phyloP scores from a whole-genome alignment of 2,888 invertebrate species.

The Habrosyne pyritoides region DNA sequence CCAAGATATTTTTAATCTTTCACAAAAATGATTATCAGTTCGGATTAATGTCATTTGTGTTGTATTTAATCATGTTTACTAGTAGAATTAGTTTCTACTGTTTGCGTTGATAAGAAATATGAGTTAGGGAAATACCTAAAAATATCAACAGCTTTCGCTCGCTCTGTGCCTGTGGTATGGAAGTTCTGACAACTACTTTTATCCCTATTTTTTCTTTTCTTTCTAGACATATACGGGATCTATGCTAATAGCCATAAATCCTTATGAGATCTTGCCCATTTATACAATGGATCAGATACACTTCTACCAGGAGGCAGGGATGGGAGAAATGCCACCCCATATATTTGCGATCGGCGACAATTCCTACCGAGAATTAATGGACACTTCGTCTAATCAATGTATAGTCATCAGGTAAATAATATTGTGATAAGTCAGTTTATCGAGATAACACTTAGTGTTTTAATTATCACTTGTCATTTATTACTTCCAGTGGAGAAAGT shows the following conservation, averaged over 20 bases:
- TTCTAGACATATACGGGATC: slow-evolving; percentile 96
- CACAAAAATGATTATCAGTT: neutral
- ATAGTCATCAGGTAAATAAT: slow-evolving; percentile 93
- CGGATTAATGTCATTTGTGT: neutral
- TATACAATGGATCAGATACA: slow-evolving; percentile 95
- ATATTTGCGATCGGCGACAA: slow-evolving; percentile 98
- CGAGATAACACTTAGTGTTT: neutral
- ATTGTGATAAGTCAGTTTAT: neutral
- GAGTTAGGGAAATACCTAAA: neutral
- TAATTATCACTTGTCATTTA: neutral
- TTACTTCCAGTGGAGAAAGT: slow-evolving; percentile 92
- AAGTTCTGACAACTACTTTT: neutral
- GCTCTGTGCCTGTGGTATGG: neutral
- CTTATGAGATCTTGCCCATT: slow-evolving; percentile 97
- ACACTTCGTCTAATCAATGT: slow-evolving; percentile 91
- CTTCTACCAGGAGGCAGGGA: slow-evolving; percentile 90
- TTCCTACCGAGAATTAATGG: slow-evolving; percentile 92
- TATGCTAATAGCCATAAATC: slow-evolving; percentile 97
- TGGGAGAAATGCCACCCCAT: slow-evolving; percentile 95
- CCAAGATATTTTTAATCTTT: neutral
- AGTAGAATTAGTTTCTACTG: neutral
- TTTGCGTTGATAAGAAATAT: neutral
- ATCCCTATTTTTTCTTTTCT: slow-evolving; percentile 4
- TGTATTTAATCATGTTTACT: neutral
- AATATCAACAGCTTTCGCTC: neutral